Base-by-base conservation (phyloP, 1,140 invertebrate genomes). In the Proales similis region DNA sequence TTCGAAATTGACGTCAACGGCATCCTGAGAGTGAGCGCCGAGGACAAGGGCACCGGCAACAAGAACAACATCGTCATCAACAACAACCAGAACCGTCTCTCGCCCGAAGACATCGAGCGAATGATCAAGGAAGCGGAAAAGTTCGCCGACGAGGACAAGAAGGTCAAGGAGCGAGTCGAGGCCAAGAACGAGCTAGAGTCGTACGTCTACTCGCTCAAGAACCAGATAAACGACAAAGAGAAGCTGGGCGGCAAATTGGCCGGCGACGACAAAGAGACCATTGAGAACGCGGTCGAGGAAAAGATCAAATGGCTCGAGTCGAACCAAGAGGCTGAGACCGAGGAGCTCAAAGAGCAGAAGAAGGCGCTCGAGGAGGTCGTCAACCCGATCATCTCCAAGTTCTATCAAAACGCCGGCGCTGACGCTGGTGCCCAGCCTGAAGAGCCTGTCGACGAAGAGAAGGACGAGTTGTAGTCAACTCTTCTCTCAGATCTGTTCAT, bases 1-100 rank as follows among this genome's bases (percentile, higher is more conserved):
- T 98, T 98, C 71, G 93, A 98, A 78, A 97, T 98, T 68, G 94
- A 98, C 70, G 93, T 92, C 36, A 97, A 98, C 72, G 93, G 93
- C 78, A 98, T 98, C 70, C 79, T 96, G 7, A 86, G 87, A 78
- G 73, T 66, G 63, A 46, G 89, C 19, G 94, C 93, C 20, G 93
- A 97, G 77, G 93, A 97, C 71, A 97, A 97, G 76, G 92, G 92
- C 29, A 97, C 93, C 60, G 93, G 93, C 57, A 96, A 93, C 78
- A 85, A 92, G 65, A 90, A 98, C 72, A 93, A 96, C 77, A 97
- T 98, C 70, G 90, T 93, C 48, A 98, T 98, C 70, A 96, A 93
- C 63, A 96, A 97, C 68, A 92, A 97, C 70, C 90, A 97, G 74
- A 96, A 96, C 77, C 81, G 93, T 63, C 70, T 97, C 24, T 92